Evolutionary conservation across 2,888 invertebrate genomes (phyloP).

Genomic region (Psylliodes chrysocephalus): DNA sequence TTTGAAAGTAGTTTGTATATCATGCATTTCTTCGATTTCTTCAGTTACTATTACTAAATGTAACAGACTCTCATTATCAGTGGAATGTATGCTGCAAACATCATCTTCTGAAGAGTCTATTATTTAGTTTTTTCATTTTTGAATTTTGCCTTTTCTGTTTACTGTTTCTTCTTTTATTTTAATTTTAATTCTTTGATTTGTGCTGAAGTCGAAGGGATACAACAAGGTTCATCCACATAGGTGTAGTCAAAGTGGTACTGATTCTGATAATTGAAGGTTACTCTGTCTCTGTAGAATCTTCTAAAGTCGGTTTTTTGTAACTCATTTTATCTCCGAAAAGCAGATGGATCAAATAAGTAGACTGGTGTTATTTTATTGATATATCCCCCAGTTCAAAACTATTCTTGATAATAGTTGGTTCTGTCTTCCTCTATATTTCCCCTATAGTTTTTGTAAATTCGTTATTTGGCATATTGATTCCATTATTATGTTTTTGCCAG

Average conservation of each 20-base stretch:
- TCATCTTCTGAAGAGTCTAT: conserved; percentile 6
- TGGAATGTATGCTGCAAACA: neutral
- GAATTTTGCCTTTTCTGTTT: neutral
- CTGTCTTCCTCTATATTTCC: conserved; percentile 3
- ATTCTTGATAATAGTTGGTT: neutral
- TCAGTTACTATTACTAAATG: conserved; percentile 8
- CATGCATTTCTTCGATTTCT: neutral
- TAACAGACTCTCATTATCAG: conserved; percentile 1
- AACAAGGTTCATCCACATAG: conserved; percentile 8
- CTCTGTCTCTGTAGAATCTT: conserved; percentile 7
- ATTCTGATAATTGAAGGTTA: conserved; percentile 10
- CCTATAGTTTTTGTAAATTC: conserved; percentile 6
- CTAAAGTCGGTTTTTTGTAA: conserved; percentile 16
- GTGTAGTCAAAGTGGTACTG: conserved; percentile 15
- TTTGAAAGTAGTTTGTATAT: conserved; percentile 16
- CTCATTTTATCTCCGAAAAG: conserved; percentile 10
- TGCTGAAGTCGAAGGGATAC: conserved; percentile 1
- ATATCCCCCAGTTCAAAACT: too few relatives aligned
- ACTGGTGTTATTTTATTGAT: conserved; percentile 3
- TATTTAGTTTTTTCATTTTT: neutral
- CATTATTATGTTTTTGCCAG: conserved; percentile 12
- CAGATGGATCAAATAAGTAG: conserved; percentile 4
- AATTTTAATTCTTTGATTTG: neutral
- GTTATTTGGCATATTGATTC: conserved; percentile 5
- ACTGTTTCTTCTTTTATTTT: conserved; percentile 6